phyloP scores from a whole-genome alignment of 2,797 vertebrate species.

The Okamejei kenojei region DNA sequence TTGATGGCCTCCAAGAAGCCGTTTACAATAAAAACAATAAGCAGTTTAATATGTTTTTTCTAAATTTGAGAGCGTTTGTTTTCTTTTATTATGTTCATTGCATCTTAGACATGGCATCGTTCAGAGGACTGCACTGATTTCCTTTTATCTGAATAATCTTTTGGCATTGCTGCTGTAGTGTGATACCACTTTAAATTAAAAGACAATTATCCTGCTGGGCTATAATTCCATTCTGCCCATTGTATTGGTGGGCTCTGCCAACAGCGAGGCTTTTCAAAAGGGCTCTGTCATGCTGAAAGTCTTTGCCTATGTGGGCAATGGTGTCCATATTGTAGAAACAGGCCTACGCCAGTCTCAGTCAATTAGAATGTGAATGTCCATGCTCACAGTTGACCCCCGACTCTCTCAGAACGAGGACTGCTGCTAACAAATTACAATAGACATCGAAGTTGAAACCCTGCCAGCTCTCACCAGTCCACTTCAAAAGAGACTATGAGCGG shows the following conservation, averaged over 20 bases:
- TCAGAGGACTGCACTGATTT: background rate
- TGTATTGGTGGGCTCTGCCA: background rate
- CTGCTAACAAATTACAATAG: constrained; percentile 19
- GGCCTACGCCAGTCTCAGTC: background rate
- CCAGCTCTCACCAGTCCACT: constrained; percentile 22
- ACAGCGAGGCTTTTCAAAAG: background rate
- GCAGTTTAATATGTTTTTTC: no score
- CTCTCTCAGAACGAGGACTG: constrained; percentile 5
- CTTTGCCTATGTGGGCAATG: background rate
- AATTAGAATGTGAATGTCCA: constrained; percentile 7
- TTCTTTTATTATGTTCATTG: background rate
- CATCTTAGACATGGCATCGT: background rate
- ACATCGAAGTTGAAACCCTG: background rate
- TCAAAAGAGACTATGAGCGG: background rate
- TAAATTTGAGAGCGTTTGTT: background rate
- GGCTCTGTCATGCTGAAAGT: constrained; percentile 3
- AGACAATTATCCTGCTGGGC: no score
- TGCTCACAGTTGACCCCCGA: background rate
- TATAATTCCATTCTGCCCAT: background rate
- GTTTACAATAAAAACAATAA: background rate
- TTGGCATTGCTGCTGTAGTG: background rate
- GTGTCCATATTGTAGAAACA: background rate
- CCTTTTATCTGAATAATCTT: background rate
- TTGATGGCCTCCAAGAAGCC: background rate
- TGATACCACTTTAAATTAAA: background rate